Percentiles rank a stretch among this genome's conserved stretches.
phyloP scores from a whole-genome alignment of 1,140 invertebrate genomes.

The Lasioglossum albipes region DNA sequence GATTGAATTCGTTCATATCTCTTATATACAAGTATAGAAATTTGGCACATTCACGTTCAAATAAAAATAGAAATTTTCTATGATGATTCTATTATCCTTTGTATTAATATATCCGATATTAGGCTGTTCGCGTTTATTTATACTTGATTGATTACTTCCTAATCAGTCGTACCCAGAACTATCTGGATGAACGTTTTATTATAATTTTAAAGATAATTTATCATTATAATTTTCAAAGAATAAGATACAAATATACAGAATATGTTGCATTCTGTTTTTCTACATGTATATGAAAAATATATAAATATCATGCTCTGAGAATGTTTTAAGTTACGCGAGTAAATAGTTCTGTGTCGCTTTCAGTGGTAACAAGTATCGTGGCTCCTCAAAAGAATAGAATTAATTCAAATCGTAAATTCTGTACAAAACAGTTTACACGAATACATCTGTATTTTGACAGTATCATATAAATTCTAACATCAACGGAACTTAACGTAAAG shows the following conservation, averaged over 20 bases:
- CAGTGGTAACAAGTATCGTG: neutral
- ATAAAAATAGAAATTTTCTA: neutral
- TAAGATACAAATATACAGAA: neutral
- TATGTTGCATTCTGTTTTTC: neutral
- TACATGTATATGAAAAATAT: slow-evolving; percentile 11
- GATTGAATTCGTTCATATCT: slow-evolving; percentile 1
- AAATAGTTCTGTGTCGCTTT: slow-evolving; percentile 6
- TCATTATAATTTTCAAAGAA: neutral
- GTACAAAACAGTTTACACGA: slow-evolving; percentile 4
- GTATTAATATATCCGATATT: neutral
- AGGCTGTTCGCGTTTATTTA: slow-evolving; percentile 16
- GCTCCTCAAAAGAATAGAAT: slow-evolving; percentile 14
- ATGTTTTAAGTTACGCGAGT: neutral
- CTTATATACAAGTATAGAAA: slow-evolving; percentile 21
- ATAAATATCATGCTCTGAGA: neutral
- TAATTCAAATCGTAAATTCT: slow-evolving; percentile 15
- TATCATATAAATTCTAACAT: slow-evolving; percentile 20
- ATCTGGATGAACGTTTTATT: slow-evolving; percentile 4
- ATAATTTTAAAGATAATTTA: too few species aligned
- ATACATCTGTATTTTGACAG: slow-evolving; percentile 18
- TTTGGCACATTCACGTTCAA: too few species aligned
- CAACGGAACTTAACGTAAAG: slow-evolving; percentile 17
- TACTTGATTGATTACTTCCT: slow-evolving; percentile 37
- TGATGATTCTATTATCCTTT: neutral
- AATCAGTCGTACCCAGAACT: slow-evolving; percentile 25